Conservation (phyloP, 2,113 vertebrate species). For the Mobula hypostoma region DNA sequence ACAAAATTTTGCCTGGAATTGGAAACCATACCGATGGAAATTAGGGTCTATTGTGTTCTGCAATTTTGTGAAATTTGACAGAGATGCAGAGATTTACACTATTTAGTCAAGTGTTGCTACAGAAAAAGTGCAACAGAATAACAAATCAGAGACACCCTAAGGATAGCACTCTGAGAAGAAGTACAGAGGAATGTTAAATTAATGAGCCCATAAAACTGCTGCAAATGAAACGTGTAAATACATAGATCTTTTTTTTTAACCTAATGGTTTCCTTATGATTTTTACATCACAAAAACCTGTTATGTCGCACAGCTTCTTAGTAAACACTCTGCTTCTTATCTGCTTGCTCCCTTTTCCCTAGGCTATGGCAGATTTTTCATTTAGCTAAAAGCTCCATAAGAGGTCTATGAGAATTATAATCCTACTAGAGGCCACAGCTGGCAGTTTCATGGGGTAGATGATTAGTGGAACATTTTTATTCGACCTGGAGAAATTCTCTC, state of each 20-base stretch:
- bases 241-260: slow-evolving; percentile 85
- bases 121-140: slow-evolving; percentile 69
- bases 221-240: slow-evolving; percentile 99
- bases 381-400: slow-evolving; percentile 98
- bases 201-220: slow-evolving; percentile 97
- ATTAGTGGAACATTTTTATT: slow-evolving; percentile 98
- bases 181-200: slow-evolving; percentile 97
- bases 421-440: slow-evolving; percentile 94
- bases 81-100: slow-evolving; percentile 63
- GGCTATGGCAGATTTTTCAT: slow-evolving; percentile 99
- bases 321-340: slow-evolving; percentile 96
- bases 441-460: slow-evolving; percentile 90
- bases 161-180: slow-evolving; percentile 71
- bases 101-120: slow-evolving; percentile 69
- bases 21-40: neutral
- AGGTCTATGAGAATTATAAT: slow-evolving; percentile 99
- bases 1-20: neutral
- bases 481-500: slow-evolving; percentile 99
- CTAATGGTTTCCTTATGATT: slow-evolving; percentile 91
- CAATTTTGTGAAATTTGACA: slow-evolving; percentile 31
- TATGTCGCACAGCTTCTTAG: slow-evolving; percentile 91
- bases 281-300: slow-evolving; percentile 89
- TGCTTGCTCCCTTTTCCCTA: slow-evolving; percentile 90
- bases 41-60: neutral
- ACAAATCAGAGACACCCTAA: slow-evolving; percentile 82